A percentile compares a stretch with the other conserved stretches of the same genome.
These are phyloP conservation scores for Holothuria scabra DNA, from an alignment of 53 echinoderm and acorn worm genomes.

Conservation along the genomic window DNA sequence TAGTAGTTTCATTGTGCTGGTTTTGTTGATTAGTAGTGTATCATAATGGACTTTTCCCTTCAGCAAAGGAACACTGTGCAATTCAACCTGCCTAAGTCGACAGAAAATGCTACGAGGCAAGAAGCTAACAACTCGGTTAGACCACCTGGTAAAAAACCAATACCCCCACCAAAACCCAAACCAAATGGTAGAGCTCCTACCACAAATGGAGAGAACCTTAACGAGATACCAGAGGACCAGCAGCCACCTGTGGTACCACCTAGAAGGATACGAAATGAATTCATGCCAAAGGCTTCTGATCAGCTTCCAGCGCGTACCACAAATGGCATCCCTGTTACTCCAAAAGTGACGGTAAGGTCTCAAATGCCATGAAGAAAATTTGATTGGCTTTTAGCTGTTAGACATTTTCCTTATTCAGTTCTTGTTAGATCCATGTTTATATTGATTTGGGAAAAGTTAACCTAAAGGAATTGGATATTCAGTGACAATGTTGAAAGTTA, in stretches of 20 bases:
- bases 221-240: conserved; percentile 60
- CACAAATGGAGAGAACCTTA: conserved; percentile 88
- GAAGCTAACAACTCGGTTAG: background rate
- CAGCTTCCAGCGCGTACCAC: conserved; percentile 56
- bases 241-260: conserved; percentile 86
- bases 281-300: conserved; percentile 58
- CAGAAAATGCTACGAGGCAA: conserved; percentile 23
- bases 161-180: conserved; percentile 70
- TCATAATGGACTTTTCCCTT: background rate
- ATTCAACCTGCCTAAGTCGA: conserved; percentile 59
- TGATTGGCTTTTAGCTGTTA: no score
- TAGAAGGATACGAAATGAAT: conserved; percentile 86
- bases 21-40: no score
- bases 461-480: no score
- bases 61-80: conserved; percentile 69
- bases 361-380: no score
- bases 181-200: conserved; percentile 88
- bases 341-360: conserved; percentile 93
- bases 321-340: conserved; percentile 90
- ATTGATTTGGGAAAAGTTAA: no score
- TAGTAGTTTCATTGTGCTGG: no score
- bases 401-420: no score
- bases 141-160: conserved; percentile 40
- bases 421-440: no score
- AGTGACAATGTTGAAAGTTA: no score